Evolutionary conservation across 2,888 invertebrate genomes (phyloP), one percentile per base, ranked within the genome.

Genomic region (Chironomus riparius): DNA sequence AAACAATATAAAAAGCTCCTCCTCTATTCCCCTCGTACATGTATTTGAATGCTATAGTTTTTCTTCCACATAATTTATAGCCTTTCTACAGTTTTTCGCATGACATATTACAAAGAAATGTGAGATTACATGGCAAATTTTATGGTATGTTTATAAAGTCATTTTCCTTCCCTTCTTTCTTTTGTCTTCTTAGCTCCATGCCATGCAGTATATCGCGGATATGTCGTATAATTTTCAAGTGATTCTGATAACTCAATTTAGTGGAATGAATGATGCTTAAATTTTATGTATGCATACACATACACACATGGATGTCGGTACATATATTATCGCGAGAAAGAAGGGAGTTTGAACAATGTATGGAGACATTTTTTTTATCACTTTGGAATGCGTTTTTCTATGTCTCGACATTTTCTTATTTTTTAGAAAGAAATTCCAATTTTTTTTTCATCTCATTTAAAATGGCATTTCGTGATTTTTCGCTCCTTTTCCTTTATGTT

Each of bases 201-300:
- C 7, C 38, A 38, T 38, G 38, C 65, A 65, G 18, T 56, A 18
- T 13, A 65, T 21, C 65, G 22, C 65, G 65, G 65, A 65, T 65
- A 24, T 65, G 65, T 65, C 22, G 65, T 65, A 65, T 65, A 24
- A 65, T 65, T 65, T 65, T 65, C 65, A 65, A 65, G 65, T 65
- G 65, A 21, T 65, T 65, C 65, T 65, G 65, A 65, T 65, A 65
- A 65, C 65, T 65, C 65, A 65, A 65, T 65, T 65, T 65, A 65
- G 65, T 65, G 65, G 65, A 65, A 65, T 21, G 65, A 65, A 65
- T 21, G 65, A 65, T 65, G 65, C 65, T 65, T 21, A 65, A 65
- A 65, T 65, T 65, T 21, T 65, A 21, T 18, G 62, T 62, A 22
- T 62, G 62, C 21, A n/a, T 50, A 50, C 50, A 18, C 62, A 18